Conservation (phyloP, 2,113 vertebrate genomes). For the Pygoscelis adeliae region DNA sequence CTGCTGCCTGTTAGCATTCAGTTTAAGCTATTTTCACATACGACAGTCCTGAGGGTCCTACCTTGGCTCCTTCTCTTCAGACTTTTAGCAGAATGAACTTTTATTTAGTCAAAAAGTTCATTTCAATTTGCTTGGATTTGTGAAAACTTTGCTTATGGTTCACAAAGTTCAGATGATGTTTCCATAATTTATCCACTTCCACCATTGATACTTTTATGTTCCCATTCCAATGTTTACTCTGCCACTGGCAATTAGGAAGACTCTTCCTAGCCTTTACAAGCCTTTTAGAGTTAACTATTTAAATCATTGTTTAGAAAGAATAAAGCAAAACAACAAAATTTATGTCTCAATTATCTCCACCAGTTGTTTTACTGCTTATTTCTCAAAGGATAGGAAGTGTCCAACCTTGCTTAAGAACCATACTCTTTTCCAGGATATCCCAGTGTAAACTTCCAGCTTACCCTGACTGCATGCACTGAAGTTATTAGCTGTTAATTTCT, state of each 20-base stretch:
- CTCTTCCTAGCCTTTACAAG: neutral
- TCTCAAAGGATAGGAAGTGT: neutral
- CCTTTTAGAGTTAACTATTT: neutral
- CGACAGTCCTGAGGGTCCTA: neutral
- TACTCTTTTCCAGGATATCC: neutral
- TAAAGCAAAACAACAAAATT: neutral
- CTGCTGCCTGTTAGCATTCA: neutral
- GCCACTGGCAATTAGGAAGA: neutral
- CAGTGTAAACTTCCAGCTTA: neutral
- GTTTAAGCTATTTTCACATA: neutral
- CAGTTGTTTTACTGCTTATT: neutral
- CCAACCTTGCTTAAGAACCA: neutral
- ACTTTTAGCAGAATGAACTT: neutral
- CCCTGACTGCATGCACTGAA: neutral
- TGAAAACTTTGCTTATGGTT: neutral
- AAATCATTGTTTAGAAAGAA: neutral
- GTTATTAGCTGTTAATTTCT: neutral
- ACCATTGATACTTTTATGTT: neutral
- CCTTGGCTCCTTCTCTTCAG: neutral
- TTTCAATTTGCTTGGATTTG: neutral
- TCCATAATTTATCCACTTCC: neutral
- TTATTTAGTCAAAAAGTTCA: neutral
- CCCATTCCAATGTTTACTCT: neutral
- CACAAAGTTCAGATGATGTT: neutral
- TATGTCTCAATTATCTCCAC: neutral